A percentile compares a stretch with the other conserved stretches of the same genome.
phyloP scores from a whole-genome alignment of 2,113 vertebrate genomes.

The Glaucomys volans region DNA sequence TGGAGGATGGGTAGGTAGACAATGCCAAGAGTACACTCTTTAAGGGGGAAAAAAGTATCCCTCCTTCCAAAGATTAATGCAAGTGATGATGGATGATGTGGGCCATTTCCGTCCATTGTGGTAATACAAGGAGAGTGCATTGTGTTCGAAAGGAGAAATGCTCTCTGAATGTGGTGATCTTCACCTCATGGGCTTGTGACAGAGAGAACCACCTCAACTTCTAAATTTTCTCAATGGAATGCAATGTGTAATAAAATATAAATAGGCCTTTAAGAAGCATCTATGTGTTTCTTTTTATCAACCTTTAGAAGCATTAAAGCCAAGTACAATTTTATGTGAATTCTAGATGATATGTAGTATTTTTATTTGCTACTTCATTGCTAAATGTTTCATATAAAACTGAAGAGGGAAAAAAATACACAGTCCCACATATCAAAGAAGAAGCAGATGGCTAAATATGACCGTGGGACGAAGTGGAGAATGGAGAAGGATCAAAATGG shows the following conservation, averaged over 20 bases:
- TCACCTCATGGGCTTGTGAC: background rate
- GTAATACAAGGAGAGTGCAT: background rate
- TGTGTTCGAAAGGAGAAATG: background rate
- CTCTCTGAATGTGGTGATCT: background rate
- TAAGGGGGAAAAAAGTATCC: background rate
- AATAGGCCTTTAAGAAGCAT: conserved; percentile 74
- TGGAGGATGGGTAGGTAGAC: background rate
- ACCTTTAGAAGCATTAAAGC: conserved; percentile 70
- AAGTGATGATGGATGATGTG: background rate
- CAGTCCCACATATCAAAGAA: conserved; percentile 69
- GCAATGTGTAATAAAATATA: conserved; percentile 71
- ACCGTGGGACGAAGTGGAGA: conserved; percentile 57
- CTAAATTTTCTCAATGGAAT: conserved; percentile 70
- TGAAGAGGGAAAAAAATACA: conserved; percentile 64
- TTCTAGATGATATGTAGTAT: conserved; percentile 72
- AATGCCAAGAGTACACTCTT: background rate
- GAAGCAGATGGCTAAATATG: conserved; percentile 73
- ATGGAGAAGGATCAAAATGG: background rate
- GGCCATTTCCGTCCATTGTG: background rate
- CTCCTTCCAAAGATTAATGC: background rate
- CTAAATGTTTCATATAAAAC: conserved; percentile 78
- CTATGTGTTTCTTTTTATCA: conserved; percentile 73
- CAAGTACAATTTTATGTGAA: conserved; percentile 69
- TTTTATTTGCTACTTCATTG: conserved; percentile 79
- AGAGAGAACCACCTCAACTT: conserved; percentile 47